Percentiles rank a stretch among this genome's conserved stretches.
These are phyloP conservation scores for Neolamprologus modestus DNA, from an alignment of 2,113 vertebrate genomes.

Conservation along the genomic window DNA sequence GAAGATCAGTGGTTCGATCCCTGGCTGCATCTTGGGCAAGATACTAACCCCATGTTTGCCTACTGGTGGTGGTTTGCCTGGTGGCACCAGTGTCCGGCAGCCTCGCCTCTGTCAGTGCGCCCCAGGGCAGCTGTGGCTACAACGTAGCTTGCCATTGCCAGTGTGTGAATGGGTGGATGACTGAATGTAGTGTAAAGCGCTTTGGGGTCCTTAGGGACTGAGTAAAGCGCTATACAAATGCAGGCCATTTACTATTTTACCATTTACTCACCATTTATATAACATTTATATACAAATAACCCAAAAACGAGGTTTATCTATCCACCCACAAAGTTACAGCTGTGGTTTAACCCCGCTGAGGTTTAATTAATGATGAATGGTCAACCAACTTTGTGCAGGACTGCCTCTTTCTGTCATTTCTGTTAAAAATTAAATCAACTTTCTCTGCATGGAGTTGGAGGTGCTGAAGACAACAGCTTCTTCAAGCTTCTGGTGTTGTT, in stretches of 20 bases:
- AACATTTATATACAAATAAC: background rate
- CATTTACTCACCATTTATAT: background rate
- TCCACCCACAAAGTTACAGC: background rate
- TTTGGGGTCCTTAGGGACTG: no score
- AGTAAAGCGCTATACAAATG: no score
- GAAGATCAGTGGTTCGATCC: no score
- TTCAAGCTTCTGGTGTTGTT: constrained; percentile 86
- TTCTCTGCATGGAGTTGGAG: constrained; percentile 33
- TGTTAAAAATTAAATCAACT: background rate
- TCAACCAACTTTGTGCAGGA: rapidly evolving
- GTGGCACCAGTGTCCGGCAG: no score
- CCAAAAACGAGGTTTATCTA: background rate
- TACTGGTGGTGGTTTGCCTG: no score
- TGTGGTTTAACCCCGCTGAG: rapidly evolving
- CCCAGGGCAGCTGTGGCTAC: no score
- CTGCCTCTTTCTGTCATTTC: background rate
- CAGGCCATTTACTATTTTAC: no score
- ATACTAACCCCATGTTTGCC: no score
- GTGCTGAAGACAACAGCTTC: constrained; percentile 44
- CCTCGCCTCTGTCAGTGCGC: no score
- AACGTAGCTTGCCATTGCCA: rapidly evolving
- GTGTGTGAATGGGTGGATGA: no score
- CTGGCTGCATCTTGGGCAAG: no score
- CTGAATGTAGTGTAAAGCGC: no score
- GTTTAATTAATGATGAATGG: background rate